These are phyloP conservation scores for Lepus europaeus DNA, from an alignment of 2,113 vertebrate genomes.

Conservation along the genomic window DNA sequence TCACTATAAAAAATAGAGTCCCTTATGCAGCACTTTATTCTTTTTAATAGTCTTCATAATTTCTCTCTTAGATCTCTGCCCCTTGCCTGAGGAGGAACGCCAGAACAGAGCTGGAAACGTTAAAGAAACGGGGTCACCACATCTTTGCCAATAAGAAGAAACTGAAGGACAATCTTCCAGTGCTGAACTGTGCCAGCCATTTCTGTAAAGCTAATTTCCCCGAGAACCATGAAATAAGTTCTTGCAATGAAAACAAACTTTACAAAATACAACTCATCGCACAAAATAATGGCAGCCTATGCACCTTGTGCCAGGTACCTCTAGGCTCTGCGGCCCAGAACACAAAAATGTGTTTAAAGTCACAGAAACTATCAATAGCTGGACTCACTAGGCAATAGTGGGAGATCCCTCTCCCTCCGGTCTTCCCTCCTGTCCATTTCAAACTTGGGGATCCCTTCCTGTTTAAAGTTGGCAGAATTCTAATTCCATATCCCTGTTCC, in stretches of 20 bases:
- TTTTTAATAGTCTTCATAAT: neutral
- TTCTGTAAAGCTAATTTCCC: neutral
- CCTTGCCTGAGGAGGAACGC: neutral
- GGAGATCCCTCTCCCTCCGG: neutral
- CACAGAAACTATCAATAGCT: neutral
- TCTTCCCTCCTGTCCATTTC: neutral
- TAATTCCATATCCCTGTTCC: neutral
- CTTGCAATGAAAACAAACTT: neutral
- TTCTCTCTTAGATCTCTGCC: conserved; percentile 20
- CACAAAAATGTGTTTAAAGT: neutral
- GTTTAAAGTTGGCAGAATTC: accelerated
- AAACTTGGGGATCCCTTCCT: neutral
- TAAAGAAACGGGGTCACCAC: neutral
- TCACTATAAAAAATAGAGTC: neutral
- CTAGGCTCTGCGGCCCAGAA: neutral
- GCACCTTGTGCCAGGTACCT: too few species aligned
- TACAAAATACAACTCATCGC: neutral
- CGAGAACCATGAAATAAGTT: neutral
- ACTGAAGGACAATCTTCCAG: neutral
- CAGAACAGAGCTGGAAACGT: neutral
- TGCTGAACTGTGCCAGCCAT: neutral
- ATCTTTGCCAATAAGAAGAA: conserved; percentile 35
- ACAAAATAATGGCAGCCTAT: neutral
- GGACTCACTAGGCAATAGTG: neutral
- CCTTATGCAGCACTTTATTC: neutral